phyloP scores from a whole-genome alignment of 2,888 invertebrate species.

The Lissocephala sabroskyi region DNA sequence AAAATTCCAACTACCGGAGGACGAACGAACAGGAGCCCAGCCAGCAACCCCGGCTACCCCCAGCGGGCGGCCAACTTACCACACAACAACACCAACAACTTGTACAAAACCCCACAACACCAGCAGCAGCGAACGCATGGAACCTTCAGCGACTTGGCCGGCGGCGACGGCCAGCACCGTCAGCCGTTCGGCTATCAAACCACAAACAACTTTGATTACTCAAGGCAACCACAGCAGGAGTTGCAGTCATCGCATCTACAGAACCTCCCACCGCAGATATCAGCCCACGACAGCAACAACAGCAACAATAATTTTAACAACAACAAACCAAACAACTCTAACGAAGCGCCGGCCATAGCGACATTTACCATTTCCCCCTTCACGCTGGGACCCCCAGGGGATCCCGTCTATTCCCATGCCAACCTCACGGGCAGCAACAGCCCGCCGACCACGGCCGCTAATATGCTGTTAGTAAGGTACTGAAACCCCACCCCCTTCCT shows the following conservation, averaged over 20 bases:
- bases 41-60: no score
- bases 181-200: no score
- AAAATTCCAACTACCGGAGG: conserved; percentile 29
- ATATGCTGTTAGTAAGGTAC: conserved; percentile 72
- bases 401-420: no score
- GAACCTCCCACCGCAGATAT: conserved; percentile 31
- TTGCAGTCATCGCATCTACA: conserved; percentile 23
- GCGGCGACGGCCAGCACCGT: no score
- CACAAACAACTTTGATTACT: no score
- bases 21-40: conserved; percentile 36
- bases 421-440: conserved; percentile 40
- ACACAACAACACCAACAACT: conserved; percentile 24
- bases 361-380: no score
- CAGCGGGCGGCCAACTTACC: no score
- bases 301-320: conserved; percentile 6
- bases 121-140: no score
- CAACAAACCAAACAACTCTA: conserved; percentile 19
- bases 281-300: conserved; percentile 18
- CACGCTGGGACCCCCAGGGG: no score
- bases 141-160: no score
- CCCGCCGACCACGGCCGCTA: conserved; percentile 58
- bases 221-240: no score
- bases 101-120: conserved; percentile 15
- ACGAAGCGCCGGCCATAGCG: conserved; percentile 29
- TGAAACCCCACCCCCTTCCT: conserved; percentile 27